Conservation (phyloP, 2,888 invertebrate genomes). For the Pandemis corylana region DNA sequence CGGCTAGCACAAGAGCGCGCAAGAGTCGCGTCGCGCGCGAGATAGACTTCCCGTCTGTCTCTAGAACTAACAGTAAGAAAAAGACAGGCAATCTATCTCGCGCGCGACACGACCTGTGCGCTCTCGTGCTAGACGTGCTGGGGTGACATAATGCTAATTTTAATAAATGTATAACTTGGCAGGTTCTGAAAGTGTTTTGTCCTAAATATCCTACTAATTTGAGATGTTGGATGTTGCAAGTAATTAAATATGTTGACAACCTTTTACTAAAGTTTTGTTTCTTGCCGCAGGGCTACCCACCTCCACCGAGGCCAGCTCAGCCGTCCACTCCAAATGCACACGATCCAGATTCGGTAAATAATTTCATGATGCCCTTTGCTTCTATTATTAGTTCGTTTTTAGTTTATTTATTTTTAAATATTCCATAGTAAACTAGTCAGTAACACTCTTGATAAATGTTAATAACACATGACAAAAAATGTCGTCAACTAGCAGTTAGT, state of each 20-base stretch:
- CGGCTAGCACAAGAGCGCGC: too few relatives aligned
- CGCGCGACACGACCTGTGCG: too few relatives aligned
- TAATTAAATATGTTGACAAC: neutral
- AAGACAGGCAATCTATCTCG: too few relatives aligned
- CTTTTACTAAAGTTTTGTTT: slow-evolving; percentile 41
- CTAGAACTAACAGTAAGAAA: too few relatives aligned
- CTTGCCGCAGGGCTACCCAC: slow-evolving; percentile 87
- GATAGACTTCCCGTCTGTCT: too few relatives aligned
- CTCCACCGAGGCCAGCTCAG: slow-evolving; percentile 89
- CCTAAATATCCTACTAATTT: neutral
- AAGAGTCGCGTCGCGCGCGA: too few relatives aligned
- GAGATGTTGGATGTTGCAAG: neutral
- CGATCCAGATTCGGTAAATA: slow-evolving; percentile 90
- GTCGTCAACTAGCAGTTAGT: slow-evolving; percentile 45
- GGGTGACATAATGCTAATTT: slow-evolving; percentile 7
- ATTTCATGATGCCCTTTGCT: slow-evolving; percentile 21
- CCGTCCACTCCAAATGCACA: slow-evolving; percentile 92
- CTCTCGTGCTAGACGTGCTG: neutral
- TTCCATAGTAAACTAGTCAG: neutral
- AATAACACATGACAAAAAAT: slow-evolving; percentile 11
- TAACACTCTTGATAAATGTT: neutral
- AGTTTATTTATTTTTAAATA: neutral
- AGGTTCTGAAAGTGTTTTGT: neutral
- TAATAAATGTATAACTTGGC: neutral
- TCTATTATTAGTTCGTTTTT: neutral